These are phyloP conservation scores for Meriones psammophilus DNA, from an alignment of 2,797 vertebrate species.

Conservation along the genomic window DNA sequence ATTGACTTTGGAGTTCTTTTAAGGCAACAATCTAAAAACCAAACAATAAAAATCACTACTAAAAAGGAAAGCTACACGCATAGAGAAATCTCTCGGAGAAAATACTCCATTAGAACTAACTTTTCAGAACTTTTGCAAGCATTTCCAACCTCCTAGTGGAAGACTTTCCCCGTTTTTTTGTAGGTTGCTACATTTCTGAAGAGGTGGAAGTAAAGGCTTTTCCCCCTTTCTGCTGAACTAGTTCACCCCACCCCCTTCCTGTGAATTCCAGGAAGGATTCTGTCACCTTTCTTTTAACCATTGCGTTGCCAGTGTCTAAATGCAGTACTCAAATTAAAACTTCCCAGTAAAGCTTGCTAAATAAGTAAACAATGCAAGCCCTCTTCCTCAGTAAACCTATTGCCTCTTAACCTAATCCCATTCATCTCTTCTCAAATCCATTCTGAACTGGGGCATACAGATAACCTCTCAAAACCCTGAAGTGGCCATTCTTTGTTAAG, in stretches of 20 bases:
- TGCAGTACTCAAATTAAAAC: not conserved
- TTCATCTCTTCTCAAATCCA: not conserved
- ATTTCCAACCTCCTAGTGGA: slow-evolving; percentile 7
- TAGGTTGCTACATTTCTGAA: slow-evolving; percentile 46
- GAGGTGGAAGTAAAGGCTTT: not conserved
- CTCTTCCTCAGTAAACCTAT: slow-evolving; percentile 5
- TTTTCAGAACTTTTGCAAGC: slow-evolving; percentile 45
- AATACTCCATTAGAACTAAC: slow-evolving; percentile 46
- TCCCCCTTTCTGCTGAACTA: not conserved
- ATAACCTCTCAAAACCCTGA: not conserved
- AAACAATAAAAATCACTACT: slow-evolving; percentile 60
- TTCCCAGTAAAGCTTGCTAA: slow-evolving; percentile 43
- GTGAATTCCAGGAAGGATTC: slow-evolving; percentile 10
- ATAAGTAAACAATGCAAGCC: slow-evolving; percentile 38
- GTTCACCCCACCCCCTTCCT: not conserved
- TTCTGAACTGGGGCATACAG: slow-evolving; percentile 2
- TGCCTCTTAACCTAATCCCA: slow-evolving; percentile 22
- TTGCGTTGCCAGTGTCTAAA: slow-evolving; percentile 1
- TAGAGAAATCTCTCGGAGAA: slow-evolving; percentile 26
- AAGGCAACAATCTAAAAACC: slow-evolving; percentile 42
- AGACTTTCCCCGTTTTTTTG: slow-evolving; percentile 1
- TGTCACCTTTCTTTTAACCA: not conserved
- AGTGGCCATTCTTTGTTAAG: slow-evolving; percentile 19
- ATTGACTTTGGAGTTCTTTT: slow-evolving; percentile 39
- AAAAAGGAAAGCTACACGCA: slow-evolving; percentile 29